Evolutionary conservation across 2,113 vertebrate species (phyloP), one percentile per base, ranked within the genome.

Genomic region (Myanophis thanlyinensis): DNA sequence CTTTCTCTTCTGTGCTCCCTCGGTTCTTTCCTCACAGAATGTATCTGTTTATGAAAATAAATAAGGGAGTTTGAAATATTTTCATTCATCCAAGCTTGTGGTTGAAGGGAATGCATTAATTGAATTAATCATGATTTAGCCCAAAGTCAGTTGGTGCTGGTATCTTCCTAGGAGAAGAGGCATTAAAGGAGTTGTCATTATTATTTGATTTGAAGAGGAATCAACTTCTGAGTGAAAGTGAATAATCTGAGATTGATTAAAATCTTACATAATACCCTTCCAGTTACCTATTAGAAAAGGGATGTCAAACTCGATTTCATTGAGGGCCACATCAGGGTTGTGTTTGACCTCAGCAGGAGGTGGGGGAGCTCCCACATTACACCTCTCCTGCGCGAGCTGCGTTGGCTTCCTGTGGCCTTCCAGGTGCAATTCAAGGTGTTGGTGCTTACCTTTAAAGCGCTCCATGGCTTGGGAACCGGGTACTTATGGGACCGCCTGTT

Each of bases 11-110:
- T 48, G 22, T 27, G 3, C 22, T 90, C 2, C 12, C n/a, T 52
- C 3, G 1, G 23, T 44, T 51, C 25, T 85, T 22, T 85, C 10
- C 49, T 30, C 12, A 25, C 49, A 91, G 53, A 53, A 47, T 49
- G 13, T 27, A 46, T 85, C 6, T 13, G 5, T 93, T 92, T 94
- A 90, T 86, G 90, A 95, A 92, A 95, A 94, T 90, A 92, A 95
- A 94, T 90, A 91, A 86, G 87, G 52, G 53, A 91, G 85, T 90
- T 94, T 56, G 89, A 94, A 95, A 89, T 47, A 47, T 46, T 95
- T 93, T 84, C 85, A 93, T 93, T 93, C 93, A 95, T 95, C 93
- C 88, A 95, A 92, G 13, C 95, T 94, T 96, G 73, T 92, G 30
- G 93, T 92, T 92, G 90, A 87, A 44, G 80, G 11, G 67, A 8